phyloP scores from a whole-genome alignment of 2,888 invertebrate species.

The Agrypnus murinus region DNA sequence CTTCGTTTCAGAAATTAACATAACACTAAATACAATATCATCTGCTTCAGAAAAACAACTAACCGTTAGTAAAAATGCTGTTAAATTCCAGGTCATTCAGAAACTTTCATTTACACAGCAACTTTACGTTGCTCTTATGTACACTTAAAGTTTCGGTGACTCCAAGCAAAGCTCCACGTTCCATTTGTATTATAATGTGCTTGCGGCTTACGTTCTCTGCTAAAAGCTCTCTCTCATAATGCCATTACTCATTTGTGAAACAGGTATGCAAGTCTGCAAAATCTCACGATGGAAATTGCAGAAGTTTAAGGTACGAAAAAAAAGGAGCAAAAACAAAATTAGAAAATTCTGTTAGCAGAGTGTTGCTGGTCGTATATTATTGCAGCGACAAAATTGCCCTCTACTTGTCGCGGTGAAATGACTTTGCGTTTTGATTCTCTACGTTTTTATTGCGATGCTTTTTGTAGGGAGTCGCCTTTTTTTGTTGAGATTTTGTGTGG shows the following conservation, averaged over 20 bases:
- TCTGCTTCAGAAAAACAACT: too few species aligned
- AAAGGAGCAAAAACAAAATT: slow-evolving; percentile 14
- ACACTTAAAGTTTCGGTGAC: not conserved
- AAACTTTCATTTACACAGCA: too few species aligned
- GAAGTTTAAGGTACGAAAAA: not conserved
- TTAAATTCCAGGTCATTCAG: too few species aligned
- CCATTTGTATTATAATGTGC: not conserved
- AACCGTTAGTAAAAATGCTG: too few species aligned
- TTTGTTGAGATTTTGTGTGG: too few species aligned
- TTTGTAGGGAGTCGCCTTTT: not conserved
- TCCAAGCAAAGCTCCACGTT: not conserved
- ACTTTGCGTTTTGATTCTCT: slow-evolving; percentile 11
- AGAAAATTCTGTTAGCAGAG: slow-evolving; percentile 15
- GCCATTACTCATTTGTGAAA: not conserved
- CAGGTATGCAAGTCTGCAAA: slow-evolving; percentile 4
- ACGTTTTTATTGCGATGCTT: not conserved
- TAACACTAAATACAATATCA: too few species aligned
- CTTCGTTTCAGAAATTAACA: too few species aligned
- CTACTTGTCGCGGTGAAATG: not conserved
- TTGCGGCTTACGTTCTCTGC: not conserved
- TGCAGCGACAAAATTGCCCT: slow-evolving; percentile 6
- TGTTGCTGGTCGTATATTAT: not conserved
- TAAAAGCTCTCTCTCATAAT: not conserved
- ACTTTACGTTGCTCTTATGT: not conserved
- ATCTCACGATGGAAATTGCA: not conserved